phyloP scores from a whole-genome alignment of 2,113 vertebrate genomes.

The Phylloscopus whistleri region DNA sequence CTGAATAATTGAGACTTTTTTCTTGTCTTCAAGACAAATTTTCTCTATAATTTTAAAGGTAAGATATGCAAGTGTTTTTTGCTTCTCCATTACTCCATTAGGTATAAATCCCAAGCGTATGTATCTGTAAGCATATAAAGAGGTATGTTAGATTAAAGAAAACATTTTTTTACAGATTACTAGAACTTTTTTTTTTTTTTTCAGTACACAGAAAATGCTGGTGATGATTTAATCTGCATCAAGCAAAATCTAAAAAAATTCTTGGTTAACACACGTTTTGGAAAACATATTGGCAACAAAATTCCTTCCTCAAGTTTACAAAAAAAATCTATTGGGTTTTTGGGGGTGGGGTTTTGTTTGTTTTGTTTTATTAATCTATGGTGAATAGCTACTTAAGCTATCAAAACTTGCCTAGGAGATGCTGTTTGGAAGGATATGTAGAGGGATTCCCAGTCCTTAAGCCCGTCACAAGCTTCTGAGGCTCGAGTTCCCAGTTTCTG shows the following conservation, averaged over 20 bases:
- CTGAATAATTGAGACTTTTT: background rate
- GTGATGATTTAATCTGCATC: background rate
- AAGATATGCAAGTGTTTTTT: background rate
- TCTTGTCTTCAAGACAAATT: background rate
- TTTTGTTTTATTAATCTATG: background rate
- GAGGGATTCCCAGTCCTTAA: background rate
- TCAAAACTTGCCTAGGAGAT: background rate
- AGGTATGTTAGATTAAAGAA: background rate
- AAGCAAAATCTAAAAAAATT: background rate
- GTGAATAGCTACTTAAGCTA: background rate
- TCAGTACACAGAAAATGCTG: background rate
- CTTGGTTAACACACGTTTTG: background rate
- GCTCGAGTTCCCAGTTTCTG: background rate
- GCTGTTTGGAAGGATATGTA: background rate
- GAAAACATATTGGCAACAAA: background rate
- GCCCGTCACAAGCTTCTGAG: background rate
- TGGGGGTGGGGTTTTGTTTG: too few species aligned
- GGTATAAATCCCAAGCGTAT: background rate
- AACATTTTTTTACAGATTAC: background rate
- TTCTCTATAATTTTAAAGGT: background rate
- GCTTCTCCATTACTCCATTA: background rate
- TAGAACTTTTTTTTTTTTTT: background rate
- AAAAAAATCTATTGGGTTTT: background rate
- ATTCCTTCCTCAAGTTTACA: background rate
- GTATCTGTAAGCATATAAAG: background rate